Conservation (phyloP, 2,797 vertebrate species). For the Pogonophryne albipinna region DNA sequence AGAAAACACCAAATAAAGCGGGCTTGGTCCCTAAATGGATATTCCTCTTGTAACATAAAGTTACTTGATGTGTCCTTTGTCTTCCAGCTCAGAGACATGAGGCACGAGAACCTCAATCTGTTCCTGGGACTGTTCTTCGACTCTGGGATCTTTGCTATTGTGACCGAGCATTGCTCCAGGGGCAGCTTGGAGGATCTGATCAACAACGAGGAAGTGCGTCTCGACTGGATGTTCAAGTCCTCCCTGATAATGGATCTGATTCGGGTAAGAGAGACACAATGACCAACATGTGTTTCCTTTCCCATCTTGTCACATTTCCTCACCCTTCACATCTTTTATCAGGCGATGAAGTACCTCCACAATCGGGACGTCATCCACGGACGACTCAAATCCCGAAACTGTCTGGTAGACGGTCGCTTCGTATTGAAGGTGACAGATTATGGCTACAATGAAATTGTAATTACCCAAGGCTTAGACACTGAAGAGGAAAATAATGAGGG, state of each 20-base stretch:
- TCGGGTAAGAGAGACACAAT: conserved; percentile 81
- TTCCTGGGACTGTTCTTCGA: conserved; percentile 93
- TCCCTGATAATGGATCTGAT: conserved; percentile 94
- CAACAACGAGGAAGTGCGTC: conserved; percentile 91
- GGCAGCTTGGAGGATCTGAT: conserved; percentile 94
- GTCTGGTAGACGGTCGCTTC: conserved; percentile 94
- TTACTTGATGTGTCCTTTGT: conserved; percentile 2
- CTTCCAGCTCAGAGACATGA: conserved; percentile 90
- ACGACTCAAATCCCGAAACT: conserved; percentile 94
- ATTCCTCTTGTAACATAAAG: neutral
- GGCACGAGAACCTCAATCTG: conserved; percentile 94
- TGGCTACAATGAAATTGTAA: conserved; percentile 88
- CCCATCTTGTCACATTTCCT: neutral
- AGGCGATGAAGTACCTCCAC: conserved; percentile 95
- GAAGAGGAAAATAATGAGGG: conserved; percentile 83
- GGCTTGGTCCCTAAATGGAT: neutral
- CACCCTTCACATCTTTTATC: conserved; percentile 14
- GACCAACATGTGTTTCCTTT: neutral
- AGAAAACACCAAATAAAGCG: conserved; percentile 1
- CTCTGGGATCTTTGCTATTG: conserved; percentile 87
- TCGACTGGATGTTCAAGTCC: conserved; percentile 99
- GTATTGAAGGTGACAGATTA: conserved; percentile 96
- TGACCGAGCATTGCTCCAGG: conserved; percentile 92
- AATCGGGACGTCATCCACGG: conserved; percentile 89
- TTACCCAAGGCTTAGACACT: conserved; percentile 75